Evolutionary conservation across 30 jellyfish, hydroid and myxozoan genomes (phyloP).

Genomic region (Aurelia coerulea): DNA sequence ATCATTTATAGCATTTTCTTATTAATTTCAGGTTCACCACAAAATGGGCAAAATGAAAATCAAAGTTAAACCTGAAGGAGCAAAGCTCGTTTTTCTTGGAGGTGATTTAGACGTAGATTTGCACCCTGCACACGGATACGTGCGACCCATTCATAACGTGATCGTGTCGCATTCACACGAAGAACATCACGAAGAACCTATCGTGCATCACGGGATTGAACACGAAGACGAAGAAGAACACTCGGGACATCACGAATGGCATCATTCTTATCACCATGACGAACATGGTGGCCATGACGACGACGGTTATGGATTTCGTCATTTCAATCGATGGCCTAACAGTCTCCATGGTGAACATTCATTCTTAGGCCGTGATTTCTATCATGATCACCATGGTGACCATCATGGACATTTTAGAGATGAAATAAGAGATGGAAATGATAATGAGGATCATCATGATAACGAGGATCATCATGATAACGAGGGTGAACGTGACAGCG

Average conservation of each 20-base stretch:
- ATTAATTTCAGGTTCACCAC: conserved; percentile 66
- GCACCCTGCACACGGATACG: conserved; percentile 92
- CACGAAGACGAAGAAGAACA: conserved; percentile 70
- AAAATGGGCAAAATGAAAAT: conserved; percentile 95
- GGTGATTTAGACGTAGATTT: conserved; percentile 92
- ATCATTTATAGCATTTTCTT: too few relatives aligned
- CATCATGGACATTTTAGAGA: conserved; percentile 74
- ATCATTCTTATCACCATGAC: conserved; percentile 73
- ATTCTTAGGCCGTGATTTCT: conserved; percentile 53
- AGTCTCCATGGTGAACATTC: conserved; percentile 58
- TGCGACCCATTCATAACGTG: conserved; percentile 76
- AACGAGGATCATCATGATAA: conserved; percentile 3
- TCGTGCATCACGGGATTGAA: conserved; percentile 39
- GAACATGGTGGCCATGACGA: conserved; percentile 81
- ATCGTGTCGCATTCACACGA: conserved; percentile 40
- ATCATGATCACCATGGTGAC: conserved; percentile 59
- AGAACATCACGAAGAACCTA: conserved; percentile 57
- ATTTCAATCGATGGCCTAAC: conserved; percentile 64
- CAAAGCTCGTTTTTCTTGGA: conserved; percentile 84
- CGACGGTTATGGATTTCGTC: conserved; percentile 78
- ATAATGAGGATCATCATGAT: too few relatives aligned
- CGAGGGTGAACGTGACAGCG: background rate
- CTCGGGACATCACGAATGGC: conserved; percentile 57
- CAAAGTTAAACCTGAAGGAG: conserved; percentile 96
- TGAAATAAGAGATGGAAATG: conserved; percentile 49